These are phyloP conservation scores for Ischnus inquisitorius DNA, from an alignment of 2,888 invertebrate genomes.

Conservation along the genomic window DNA sequence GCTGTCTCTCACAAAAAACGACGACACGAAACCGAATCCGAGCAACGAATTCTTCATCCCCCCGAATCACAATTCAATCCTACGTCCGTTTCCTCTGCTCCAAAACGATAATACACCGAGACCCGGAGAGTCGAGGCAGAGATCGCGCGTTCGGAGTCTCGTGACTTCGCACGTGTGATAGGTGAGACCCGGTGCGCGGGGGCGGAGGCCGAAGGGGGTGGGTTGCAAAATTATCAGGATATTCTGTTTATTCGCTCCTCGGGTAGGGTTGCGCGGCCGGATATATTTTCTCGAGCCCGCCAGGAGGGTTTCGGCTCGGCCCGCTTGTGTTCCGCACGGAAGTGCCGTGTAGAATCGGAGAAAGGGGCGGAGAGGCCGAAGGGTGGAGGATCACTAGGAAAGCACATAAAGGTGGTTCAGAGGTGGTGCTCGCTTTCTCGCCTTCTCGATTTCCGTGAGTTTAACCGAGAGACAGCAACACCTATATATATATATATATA, in stretches of 20 bases:
- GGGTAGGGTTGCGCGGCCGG: constrained; percentile 48
- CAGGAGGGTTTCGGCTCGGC: constrained; percentile 78
- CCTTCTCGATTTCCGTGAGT: constrained; percentile 65
- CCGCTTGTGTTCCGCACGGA: constrained; percentile 84
- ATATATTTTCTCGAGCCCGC: constrained; percentile 61
- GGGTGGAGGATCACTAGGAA: constrained; percentile 67
- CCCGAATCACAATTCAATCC: neutral
- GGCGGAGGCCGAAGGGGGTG: no score
- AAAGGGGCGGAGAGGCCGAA: constrained; percentile 86
- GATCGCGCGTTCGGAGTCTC: constrained; percentile 61
- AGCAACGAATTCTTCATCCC: no score
- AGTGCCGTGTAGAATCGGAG: constrained; percentile 86
- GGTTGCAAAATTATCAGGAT: constrained; percentile 82
- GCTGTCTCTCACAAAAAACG: no score
- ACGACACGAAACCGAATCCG: no score
- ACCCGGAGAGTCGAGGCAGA: constrained; percentile 54
- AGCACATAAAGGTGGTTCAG: constrained; percentile 74
- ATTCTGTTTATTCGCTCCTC: constrained; percentile 83
- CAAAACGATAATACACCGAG: constrained; percentile 30
- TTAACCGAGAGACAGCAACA: constrained; percentile 43
- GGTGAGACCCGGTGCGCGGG: no score
- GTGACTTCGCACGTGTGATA: constrained; percentile 69
- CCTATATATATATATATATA: no score
- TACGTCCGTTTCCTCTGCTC: neutral
- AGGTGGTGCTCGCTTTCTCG: constrained; percentile 62